Base-by-base conservation (phyloP, 2,888 invertebrate species). In the Coleophora flavipennella region DNA sequence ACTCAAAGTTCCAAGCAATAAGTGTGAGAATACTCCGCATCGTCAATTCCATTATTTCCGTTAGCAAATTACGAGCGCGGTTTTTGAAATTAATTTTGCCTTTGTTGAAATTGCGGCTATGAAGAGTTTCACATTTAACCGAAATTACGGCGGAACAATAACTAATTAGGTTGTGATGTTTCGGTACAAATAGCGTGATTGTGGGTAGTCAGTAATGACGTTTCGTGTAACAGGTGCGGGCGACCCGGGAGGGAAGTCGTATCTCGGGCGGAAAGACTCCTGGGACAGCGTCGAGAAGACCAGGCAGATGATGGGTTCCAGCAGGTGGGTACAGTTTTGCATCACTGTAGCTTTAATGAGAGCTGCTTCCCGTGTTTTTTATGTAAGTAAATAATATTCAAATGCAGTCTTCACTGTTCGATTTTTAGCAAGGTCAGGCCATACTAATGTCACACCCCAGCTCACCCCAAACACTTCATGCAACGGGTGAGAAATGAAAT, bases 271-370 rank as follows among this genome's bases (percentile, higher is more conserved):
- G 42, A 86, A 90, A 37, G 93, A 94, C 57, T 92, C 93, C 14
- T 94, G 94, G 93, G 94, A 94, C 59, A 89, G 91, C 6, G 89
- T 94, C 40, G 91, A 92, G 40, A 93, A 93, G 70, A 93, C 93
- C 1, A 89, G 91, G 59, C 90, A 92, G 46, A 87, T 92, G 69
- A 79, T 92, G 35, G 91, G 90, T 48, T 60, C 69, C 36, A 80
- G 71, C 55, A 80, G 80, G 84, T 84, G 56, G 47, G 48, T 44
- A 31, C 3, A 11, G 6, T 20, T 20, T 20, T 20, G 6, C 6
- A n/a, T n/a, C n/a, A n/a, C n/a, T n/a, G n/a, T n/a, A n/a, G n/a
- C n/a, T n/a, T n/a, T n/a, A n/a, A n/a, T n/a, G n/a, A n/a, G n/a
- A n/a, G n/a, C n/a, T n/a, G n/a, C n/a, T n/a, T n/a, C n/a, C n/a